phyloP scores from a whole-genome alignment of 2,797 vertebrate species.

The Choloepus didactylus region DNA sequence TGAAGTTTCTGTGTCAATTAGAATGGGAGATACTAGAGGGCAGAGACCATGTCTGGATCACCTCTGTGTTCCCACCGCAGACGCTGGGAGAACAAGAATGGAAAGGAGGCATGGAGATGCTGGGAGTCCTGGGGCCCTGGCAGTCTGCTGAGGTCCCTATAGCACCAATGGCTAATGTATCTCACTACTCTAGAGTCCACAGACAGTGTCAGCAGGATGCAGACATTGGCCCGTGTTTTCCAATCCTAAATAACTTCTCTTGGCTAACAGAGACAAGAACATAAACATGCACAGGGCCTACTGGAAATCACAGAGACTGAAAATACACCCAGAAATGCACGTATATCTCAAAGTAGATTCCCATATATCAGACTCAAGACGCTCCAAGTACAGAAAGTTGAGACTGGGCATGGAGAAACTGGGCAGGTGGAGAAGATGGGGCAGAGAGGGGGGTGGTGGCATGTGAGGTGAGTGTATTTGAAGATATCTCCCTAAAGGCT shows the following conservation, averaged over 20 bases:
- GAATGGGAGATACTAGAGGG: neutral
- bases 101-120: neutral
- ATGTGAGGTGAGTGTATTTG: neutral
- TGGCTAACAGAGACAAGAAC: neutral
- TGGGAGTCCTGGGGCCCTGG: neutral
- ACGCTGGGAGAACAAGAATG: neutral
- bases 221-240: neutral
- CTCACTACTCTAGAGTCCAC: slow-evolving; percentile 17
- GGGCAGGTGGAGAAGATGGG: neutral
- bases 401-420: neutral
- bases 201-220: neutral
- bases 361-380: neutral
- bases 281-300: neutral
- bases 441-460: neutral
- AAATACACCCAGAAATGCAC: neutral
- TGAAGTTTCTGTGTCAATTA: neutral
- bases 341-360: neutral
- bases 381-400: neutral
- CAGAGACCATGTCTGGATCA: neutral
- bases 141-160: neutral
- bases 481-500: neutral
- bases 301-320: neutral
- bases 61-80: neutral
- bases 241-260: neutral
- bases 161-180: slow-evolving; percentile 46